Base-by-base conservation (phyloP, 2,888 invertebrate species). In the Drosophila meridiana region DNA sequence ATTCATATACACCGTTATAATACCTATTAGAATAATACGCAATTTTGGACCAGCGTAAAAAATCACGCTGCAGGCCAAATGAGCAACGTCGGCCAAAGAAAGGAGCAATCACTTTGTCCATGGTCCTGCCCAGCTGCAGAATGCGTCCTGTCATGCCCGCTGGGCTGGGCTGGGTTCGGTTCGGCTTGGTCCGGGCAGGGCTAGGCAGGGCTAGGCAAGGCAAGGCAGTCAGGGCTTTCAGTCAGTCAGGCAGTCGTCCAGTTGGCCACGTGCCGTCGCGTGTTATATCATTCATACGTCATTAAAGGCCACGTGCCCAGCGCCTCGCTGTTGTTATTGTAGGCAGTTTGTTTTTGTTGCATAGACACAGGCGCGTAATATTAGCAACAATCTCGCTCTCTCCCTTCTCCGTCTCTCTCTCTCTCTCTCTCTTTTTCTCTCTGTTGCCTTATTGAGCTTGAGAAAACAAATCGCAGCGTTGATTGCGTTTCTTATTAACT, bases 221-320 rank as follows among this genome's bases (percentile, higher is more conserved):
- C 34, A 11, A 0, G 11, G 3, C 52, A 36, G 52, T 14, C 30
- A 32, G 34, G 43, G 0, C 40, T 6, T 14, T 20, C 45, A 34
- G 50, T 9, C 53, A 36, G 53, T 11, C 78, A 68, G 70, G 28
- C 69, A 72, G 74, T 80, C 73, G 85, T 76, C 69, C 83, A 76
- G 82, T 73, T 80, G 72, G 85, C 87, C 85, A 86, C 85, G 85
- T 86, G 85, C 82, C 85, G 86, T 57, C 80, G 60, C 48, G 93
- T 93, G 93, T 93, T 93, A 93, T 91, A 93, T 93, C 93, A 93
- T 93, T 93, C 93, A 93, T 93, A 93, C 92, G 93, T 93, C 93
- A 93, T 93, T 93, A 93, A 89, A 89, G 88, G 92, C 80, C 93
- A 93, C 93, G 93, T 93, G 93, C 91, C 11, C 59, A 47, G 47